phyloP scores from a whole-genome alignment of 2,888 invertebrate genomes.

The Pardosa pseudoannulata region DNA sequence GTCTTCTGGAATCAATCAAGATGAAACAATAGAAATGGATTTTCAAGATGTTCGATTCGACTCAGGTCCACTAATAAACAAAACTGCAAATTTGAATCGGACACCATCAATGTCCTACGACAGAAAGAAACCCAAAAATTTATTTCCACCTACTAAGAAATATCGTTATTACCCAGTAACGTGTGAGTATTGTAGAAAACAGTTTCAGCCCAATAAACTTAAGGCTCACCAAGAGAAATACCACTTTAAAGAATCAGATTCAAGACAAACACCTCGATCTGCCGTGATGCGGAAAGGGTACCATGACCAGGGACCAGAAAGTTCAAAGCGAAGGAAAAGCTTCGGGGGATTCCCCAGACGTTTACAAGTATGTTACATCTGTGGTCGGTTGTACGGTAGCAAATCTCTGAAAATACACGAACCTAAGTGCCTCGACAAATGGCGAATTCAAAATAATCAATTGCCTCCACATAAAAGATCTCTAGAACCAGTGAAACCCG shows the following conservation, averaged over 20 bases:
- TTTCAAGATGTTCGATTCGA: too few species aligned
- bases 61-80: too few species aligned
- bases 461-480: slow-evolving; percentile 79
- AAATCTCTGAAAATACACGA: slow-evolving; percentile 83
- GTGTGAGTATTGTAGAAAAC: slow-evolving; percentile 45
- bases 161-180: slow-evolving; percentile 49
- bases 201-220: slow-evolving; percentile 32
- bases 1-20: too few species aligned
- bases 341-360: slow-evolving; percentile 15
- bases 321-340: background rate
- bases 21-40: too few species aligned
- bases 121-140: background rate
- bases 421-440: slow-evolving; percentile 81
- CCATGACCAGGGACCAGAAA: background rate
- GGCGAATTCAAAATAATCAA: slow-evolving; percentile 80
- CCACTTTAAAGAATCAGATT: slow-evolving; percentile 20
- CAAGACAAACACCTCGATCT: background rate
- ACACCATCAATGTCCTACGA: background rate
- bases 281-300: background rate
- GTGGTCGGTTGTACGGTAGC: slow-evolving; percentile 83
- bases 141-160: slow-evolving; percentile 15
- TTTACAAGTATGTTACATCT: slow-evolving; percentile 80
- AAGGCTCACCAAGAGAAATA: slow-evolving; percentile 27
- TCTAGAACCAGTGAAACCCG: slow-evolving; percentile 38
- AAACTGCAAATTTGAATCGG: too few species aligned